Percentiles rank a stretch among this genome's conserved stretches.
Evolutionary conservation across 2,113 vertebrate genomes (phyloP).

Genomic region (Brienomyrus longianalis): DNA sequence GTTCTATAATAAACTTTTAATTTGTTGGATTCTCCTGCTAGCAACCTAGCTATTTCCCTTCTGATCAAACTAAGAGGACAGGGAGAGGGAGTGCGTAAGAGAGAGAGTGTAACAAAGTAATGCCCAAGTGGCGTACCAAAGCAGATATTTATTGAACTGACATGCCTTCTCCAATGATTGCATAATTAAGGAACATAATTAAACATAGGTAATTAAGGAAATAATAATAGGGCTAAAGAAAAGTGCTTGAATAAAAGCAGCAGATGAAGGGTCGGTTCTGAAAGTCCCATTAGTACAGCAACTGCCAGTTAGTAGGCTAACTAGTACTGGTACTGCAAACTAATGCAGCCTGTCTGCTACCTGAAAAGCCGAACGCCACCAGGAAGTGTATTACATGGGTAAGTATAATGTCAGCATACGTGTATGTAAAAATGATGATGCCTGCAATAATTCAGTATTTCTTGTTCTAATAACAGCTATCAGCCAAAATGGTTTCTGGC

Average conservation of each 20-base stretch:
- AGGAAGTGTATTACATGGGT: neutral
- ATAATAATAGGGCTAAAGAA: neutral
- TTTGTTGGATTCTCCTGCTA: conserved; percentile 1
- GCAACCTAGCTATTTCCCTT: neutral
- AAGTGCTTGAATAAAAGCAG: neutral
- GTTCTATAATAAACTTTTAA: conserved; percentile 13
- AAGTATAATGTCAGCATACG: neutral
- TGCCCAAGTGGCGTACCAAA: neutral
- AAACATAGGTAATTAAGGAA: conserved; percentile 5
- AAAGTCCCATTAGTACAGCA: neutral
- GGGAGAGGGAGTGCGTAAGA: neutral
- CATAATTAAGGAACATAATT: neutral
- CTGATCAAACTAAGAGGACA: neutral
- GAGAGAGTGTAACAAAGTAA: neutral
- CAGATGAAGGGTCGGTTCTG: neutral
- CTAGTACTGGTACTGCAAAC: neutral
- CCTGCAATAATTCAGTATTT: neutral
- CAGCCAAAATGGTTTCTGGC: neutral
- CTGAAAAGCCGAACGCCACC: neutral
- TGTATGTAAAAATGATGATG: neutral
- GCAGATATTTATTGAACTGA: neutral
- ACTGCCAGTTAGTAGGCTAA: neutral
- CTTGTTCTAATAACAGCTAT: neutral
- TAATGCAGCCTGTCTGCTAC: neutral
- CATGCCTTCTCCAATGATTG: neutral